These are phyloP conservation scores for Sitophilus oryzae DNA, from an alignment of 1,140 invertebrate species.

Conservation along the genomic window DNA sequence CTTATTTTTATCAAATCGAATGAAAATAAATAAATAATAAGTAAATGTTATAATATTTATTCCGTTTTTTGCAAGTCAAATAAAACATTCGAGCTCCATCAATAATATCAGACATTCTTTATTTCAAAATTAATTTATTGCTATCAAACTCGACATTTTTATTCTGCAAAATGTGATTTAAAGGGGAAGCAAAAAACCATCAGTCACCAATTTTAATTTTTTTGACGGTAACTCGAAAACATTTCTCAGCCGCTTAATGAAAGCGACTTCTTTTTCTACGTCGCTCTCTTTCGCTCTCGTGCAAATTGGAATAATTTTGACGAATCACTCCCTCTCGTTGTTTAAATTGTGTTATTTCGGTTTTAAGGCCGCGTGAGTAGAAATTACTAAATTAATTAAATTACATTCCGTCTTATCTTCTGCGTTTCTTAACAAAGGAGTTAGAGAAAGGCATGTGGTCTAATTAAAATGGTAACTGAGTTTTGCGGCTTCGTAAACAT, in stretches of 20 bases:
- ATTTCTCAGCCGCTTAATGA: constrained; percentile 7
- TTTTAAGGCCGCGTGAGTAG: background rate
- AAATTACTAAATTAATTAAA: constrained; percentile 5
- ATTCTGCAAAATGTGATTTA: background rate
- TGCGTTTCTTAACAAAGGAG: constrained; percentile 2
- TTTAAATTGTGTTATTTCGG: constrained; percentile 4
- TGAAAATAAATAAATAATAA: no score
- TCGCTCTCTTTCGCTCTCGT: background rate
- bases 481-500: background rate
- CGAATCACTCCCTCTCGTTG: constrained; percentile 2
- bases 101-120: no score
- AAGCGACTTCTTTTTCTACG: background rate
- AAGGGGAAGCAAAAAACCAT: background rate
- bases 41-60: no score
- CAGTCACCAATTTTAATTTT: constrained; percentile 1
- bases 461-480: background rate
- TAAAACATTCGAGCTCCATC: no score
- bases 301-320: constrained; percentile 18
- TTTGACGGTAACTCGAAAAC: constrained; percentile 1
- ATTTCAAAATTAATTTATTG: no score
- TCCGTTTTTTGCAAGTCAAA: no score
- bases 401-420: constrained; percentile 2
- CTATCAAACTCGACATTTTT: no score
- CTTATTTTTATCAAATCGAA: no score
- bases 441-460: constrained; percentile 1